Conservation (phyloP, 2,888 invertebrate species). For the Pherbina coryleti region DNA sequence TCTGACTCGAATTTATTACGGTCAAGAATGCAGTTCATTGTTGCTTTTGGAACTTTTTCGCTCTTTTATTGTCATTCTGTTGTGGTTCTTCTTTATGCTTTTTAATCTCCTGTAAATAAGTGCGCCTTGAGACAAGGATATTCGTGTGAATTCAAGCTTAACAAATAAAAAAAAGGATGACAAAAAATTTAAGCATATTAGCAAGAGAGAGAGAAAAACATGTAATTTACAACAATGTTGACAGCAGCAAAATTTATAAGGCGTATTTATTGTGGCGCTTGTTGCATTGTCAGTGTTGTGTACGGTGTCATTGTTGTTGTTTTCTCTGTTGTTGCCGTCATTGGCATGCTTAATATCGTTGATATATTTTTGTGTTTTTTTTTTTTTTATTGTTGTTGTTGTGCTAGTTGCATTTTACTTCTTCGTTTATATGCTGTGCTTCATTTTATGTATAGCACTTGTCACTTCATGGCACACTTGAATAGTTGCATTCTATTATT, state of each 20-base stretch:
- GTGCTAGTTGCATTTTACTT: neutral
- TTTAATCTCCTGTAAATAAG: neutral
- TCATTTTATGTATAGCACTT: neutral
- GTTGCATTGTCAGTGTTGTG: neutral
- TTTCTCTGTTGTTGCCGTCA: neutral
- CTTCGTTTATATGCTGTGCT: neutral
- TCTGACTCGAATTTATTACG: neutral
- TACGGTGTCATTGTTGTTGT: neutral
- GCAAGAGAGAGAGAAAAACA: neutral
- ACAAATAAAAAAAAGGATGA: neutral
- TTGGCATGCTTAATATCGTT: neutral
- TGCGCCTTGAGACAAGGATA: neutral
- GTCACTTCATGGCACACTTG: neutral
- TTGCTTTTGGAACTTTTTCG: neutral
- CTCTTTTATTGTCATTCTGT: neutral
- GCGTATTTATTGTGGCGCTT: neutral
- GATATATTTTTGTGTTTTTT: neutral
- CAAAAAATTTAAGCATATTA: neutral
- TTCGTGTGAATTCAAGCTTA: neutral
- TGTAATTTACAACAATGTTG: slow-evolving; percentile 27
- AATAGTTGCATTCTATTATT: neutral
- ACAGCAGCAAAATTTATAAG: slow-evolving; percentile 18
- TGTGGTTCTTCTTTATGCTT: neutral
- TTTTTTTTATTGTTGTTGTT: neutral
- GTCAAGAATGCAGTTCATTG: slow-evolving; percentile 6